Conservation (phyloP, 1,140 invertebrate species). For the Rhopalosiphum maidis region DNA sequence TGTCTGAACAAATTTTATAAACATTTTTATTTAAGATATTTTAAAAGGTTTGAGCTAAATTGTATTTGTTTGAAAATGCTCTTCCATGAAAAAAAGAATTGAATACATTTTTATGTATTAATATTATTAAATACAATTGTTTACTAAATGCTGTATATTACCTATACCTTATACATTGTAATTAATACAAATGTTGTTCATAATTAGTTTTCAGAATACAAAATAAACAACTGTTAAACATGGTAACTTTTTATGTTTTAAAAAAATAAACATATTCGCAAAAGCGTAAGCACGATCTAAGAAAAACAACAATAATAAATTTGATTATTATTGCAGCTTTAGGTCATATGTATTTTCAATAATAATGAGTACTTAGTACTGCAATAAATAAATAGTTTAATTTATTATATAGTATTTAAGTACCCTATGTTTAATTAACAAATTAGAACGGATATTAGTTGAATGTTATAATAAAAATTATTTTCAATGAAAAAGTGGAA, state of each 20-base stretch:
- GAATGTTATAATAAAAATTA: neutral
- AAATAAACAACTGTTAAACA: conserved; percentile 22
- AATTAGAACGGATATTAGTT: neutral
- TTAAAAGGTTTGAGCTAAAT: neutral
- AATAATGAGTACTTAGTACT: neutral
- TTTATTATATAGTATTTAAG: conserved; percentile 6
- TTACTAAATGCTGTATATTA: neutral
- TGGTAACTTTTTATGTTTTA: conserved; percentile 32
- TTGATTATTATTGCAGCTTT: neutral
- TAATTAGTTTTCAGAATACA: conserved; percentile 17
- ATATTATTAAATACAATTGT: neutral
- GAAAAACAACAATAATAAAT: neutral
- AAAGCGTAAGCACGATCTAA: conserved; percentile 4
- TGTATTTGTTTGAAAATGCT: neutral
- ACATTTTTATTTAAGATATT: neutral
- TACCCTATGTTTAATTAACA: conserved; percentile 36
- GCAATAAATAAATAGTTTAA: neutral
- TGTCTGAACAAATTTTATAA: neutral
- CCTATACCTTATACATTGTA: neutral
- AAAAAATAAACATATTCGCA: conserved; percentile 40
- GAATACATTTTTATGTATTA: neutral
- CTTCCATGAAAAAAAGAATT: neutral
- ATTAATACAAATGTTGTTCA: neutral
- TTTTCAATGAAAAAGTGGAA: neutral
- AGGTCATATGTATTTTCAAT: neutral